phyloP scores from a whole-genome alignment of 2,888 invertebrate species.

The Aspidiotus destructor region DNA sequence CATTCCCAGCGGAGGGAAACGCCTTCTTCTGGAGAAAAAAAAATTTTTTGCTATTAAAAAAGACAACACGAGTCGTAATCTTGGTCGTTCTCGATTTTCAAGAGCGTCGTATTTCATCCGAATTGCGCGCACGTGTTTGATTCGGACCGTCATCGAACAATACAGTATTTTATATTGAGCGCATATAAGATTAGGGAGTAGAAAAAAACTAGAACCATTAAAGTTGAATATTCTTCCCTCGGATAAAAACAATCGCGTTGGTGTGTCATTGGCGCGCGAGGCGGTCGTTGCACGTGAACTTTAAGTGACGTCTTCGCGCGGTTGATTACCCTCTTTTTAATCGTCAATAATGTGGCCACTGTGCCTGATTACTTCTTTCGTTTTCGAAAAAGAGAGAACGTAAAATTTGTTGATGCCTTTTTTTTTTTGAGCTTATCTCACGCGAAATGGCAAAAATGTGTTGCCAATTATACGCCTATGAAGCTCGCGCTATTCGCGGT shows the following conservation, averaged over 20 bases:
- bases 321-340: background rate
- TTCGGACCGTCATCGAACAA: no score
- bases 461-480: background rate
- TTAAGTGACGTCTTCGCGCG: background rate
- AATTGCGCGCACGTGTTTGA: no score
- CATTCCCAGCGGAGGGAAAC: no score
- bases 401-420: background rate
- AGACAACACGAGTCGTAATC: no score
- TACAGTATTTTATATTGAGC: no score
- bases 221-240: background rate
- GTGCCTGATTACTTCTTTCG: background rate
- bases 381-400: background rate
- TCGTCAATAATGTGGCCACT: background rate
- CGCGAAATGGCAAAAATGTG: background rate
- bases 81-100: no score
- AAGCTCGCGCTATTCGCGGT: background rate
- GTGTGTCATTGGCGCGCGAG: constrained; percentile 2
- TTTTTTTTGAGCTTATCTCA: background rate
- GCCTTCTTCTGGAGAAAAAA: no score
- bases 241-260: background rate
- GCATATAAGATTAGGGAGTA: no score
- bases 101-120: no score
- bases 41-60: no score
- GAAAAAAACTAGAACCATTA: no score
- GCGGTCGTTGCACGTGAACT: constrained; percentile 4